A percentile compares a stretch with the other conserved stretches of the same genome.
Evolutionary conservation across 2,888 invertebrate genomes (phyloP).

Genomic region (Arrhopalites spinosus): DNA sequence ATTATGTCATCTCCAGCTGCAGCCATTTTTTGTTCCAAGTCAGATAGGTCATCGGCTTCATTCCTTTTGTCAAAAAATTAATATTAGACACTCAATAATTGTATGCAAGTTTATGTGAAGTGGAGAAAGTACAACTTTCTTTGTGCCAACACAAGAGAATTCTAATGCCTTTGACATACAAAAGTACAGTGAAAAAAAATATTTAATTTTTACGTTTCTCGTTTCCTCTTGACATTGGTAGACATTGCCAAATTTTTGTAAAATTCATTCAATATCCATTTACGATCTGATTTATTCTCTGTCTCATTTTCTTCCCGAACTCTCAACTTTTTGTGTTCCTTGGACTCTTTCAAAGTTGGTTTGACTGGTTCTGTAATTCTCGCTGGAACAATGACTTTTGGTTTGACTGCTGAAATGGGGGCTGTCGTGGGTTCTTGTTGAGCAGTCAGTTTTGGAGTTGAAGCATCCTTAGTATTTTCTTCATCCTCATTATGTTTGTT

Average conservation of each 20-base stretch:
- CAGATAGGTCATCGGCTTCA: conserved; percentile 62
- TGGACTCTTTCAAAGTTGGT: conserved; percentile 27
- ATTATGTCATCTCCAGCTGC: conserved; percentile 78
- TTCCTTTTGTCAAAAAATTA: conserved; percentile 1
- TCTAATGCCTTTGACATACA: not conserved
- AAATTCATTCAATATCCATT: conserved; percentile 66
- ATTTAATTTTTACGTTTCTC: conserved; percentile 17
- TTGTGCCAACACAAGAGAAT: too few species aligned
- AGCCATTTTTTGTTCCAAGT: conserved; percentile 74
- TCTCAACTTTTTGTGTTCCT: conserved; percentile 39
- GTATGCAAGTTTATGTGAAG: too few species aligned
- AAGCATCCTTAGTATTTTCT: conserved; percentile 16
- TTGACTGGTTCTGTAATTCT: conserved; percentile 32
- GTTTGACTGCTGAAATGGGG: not conserved
- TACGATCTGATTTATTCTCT: conserved; percentile 60
- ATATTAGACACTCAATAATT: too few species aligned
- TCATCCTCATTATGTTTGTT: not conserved
- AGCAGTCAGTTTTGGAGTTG: not conserved
- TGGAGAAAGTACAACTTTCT: too few species aligned
- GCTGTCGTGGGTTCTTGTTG: too few species aligned
- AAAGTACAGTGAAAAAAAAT: not conserved
- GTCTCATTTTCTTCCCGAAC: conserved; percentile 62
- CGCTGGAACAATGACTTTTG: conserved; percentile 24
- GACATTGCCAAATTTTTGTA: conserved; percentile 60
- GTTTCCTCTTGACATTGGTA: conserved; percentile 54